Conservation (phyloP, 2,113 vertebrate genomes). For the Mirounga angustirostris region DNA sequence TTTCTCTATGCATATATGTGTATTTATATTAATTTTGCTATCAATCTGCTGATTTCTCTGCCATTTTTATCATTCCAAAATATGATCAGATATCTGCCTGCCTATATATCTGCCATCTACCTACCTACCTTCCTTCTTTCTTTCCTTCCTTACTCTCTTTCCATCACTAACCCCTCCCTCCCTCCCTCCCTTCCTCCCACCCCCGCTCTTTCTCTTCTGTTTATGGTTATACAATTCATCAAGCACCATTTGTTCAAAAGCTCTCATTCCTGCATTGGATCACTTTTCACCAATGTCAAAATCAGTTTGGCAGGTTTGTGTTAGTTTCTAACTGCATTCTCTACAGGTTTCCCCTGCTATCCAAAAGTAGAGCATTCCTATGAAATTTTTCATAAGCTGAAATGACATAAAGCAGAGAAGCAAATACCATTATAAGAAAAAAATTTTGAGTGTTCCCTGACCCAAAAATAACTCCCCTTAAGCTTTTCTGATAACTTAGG, state of each 20-base stretch:
- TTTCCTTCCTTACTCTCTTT: background rate
- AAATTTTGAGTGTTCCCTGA: background rate
- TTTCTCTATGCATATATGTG: background rate
- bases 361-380: background rate
- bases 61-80: background rate
- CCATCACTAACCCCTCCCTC: too few relatives aligned
- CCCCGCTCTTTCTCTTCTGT: background rate
- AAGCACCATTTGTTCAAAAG: background rate
- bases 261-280: background rate
- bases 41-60: background rate
- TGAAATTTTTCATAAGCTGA: background rate
- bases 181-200: too few relatives aligned
- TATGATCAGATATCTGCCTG: background rate
- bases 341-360: background rate
- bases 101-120: background rate
- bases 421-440: background rate
- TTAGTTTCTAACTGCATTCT: background rate
- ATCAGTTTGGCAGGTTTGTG: background rate
- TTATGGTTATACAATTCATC: background rate
- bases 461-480: background rate
- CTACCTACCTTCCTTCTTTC: background rate
- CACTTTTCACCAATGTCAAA: background rate
- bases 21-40: background rate
- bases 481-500: background rate
- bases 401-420: background rate